Evolutionary conservation across 2,113 vertebrate genomes (phyloP), one percentile per base, ranked within the genome.

Genomic region (Tinamus guttatus): DNA sequence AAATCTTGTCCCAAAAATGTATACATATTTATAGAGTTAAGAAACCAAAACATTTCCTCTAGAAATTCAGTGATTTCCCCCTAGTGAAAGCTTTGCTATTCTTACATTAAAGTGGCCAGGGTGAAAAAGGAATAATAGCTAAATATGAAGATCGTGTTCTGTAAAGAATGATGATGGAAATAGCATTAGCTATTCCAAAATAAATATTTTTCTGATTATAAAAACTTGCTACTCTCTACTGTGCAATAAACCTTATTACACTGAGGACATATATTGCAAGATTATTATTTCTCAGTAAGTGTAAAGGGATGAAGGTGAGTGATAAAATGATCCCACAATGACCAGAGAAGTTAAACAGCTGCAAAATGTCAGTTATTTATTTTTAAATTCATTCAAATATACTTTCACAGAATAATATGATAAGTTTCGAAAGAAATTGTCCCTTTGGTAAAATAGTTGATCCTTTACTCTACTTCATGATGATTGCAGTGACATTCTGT

Each of bases 21-120:
- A 80, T 95, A 79, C 79, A 93, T 94, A 93, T 94, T 94, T 94
- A 85, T 77, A 47, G 27, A 83, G 36, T 68, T 73, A 90, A 93
- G 68, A 91, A 43, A 18, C 38, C 69, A 92, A 38, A 16, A 17
- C 11, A 12, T 89, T 87, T 92, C 71, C 62, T 86, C 62, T 89
- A 88, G 64, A 96, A 96, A 92, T 60, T 75, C 77, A 74, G 22
- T 92, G 90, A 93, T 93, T 97, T 96, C 92, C 93, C 90, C 52
- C 32, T 43, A 84, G 86, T 90, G 76, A 84, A 94, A 36, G 63
- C 27, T 71, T 27, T 85, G 36, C 45, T 90, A 49, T 28, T 94
- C 5, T 91, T 80, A 78, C 75, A 54, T 51, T 63, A 91, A 96
- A 63, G 63, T 90, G 71, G 78, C 38, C 64, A 78, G 47, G 36